Conservation (phyloP, 53 echinoderm and acorn worm species). For the Holothuria scabra region DNA sequence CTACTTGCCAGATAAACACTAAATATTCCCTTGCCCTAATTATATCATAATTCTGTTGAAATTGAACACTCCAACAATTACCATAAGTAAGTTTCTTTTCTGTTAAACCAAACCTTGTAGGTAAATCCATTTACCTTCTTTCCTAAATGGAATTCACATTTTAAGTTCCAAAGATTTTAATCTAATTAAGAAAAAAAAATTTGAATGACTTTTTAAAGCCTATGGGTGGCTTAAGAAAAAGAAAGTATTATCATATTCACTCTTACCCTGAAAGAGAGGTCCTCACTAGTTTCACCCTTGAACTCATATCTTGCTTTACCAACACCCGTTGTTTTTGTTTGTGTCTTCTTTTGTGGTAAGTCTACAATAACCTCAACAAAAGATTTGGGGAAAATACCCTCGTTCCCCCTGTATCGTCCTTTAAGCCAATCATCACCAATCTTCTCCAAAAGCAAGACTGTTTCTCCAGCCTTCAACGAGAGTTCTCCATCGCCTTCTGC, state of each 20-base stretch:
- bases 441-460: constrained; percentile 72
- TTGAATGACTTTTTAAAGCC: too few relatives aligned
- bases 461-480: constrained; percentile 73
- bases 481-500: constrained; percentile 74
- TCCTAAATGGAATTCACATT: too few relatives aligned
- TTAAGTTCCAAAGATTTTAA: too few relatives aligned
- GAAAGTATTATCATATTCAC: not conserved
- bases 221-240: not conserved
- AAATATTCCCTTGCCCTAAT: too few relatives aligned
- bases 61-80: too few relatives aligned
- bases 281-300: constrained; percentile 75
- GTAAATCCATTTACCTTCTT: too few relatives aligned
- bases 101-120: too few relatives aligned
- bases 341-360: constrained; percentile 49
- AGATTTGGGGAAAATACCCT: constrained; percentile 91
- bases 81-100: too few relatives aligned
- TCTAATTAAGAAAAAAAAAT: too few relatives aligned
- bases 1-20: too few relatives aligned
- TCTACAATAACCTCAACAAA: constrained; percentile 92
- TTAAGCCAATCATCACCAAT: constrained; percentile 90
- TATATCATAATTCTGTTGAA: too few relatives aligned
- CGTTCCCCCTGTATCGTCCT: constrained; percentile 70
- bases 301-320: constrained; percentile 86
- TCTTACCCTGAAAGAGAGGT: constrained; percentile 81
- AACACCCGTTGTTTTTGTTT: constrained; percentile 33